phyloP scores from a whole-genome alignment of 2,797 vertebrate genomes.

The Sciaenops ocellatus region DNA sequence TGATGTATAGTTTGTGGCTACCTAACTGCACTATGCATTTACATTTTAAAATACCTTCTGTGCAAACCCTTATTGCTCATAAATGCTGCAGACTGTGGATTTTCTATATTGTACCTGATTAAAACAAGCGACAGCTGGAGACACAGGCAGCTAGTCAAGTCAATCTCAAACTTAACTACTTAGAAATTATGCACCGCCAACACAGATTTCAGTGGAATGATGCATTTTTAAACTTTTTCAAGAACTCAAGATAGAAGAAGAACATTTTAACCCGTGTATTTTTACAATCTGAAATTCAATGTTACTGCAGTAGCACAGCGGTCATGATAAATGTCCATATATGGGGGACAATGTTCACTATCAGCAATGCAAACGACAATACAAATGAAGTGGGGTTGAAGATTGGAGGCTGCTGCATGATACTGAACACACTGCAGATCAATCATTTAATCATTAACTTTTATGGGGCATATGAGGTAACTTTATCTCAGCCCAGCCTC shows the following conservation, averaged over 20 bases:
- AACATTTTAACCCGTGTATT: background rate
- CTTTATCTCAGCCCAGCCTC: conserved; percentile 5
- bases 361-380: conserved; percentile 16
- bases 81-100: background rate
- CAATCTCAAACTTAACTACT: conserved; percentile 14
- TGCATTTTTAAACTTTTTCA: background rate
- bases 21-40: background rate
- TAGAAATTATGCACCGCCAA: conserved; percentile 7
- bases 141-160: conserved; percentile 24
- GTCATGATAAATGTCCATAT: conserved; percentile 6
- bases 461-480: background rate
- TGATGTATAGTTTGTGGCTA: background rate
- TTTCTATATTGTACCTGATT: conserved; percentile 5
- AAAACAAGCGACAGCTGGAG: conserved; percentile 30
- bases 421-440: conserved; percentile 7
- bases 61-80: background rate
- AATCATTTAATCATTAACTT: conserved; percentile 20
- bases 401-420: conserved; percentile 8
- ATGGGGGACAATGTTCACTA: background rate
- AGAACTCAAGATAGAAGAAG: background rate
- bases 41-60: background rate
- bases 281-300: background rate
- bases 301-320: conserved; percentile 2
- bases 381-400: background rate
- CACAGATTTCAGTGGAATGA: background rate